These are phyloP conservation scores for Carlito syrichta DNA, from an alignment of 2,113 vertebrate genomes.

Conservation along the genomic window DNA sequence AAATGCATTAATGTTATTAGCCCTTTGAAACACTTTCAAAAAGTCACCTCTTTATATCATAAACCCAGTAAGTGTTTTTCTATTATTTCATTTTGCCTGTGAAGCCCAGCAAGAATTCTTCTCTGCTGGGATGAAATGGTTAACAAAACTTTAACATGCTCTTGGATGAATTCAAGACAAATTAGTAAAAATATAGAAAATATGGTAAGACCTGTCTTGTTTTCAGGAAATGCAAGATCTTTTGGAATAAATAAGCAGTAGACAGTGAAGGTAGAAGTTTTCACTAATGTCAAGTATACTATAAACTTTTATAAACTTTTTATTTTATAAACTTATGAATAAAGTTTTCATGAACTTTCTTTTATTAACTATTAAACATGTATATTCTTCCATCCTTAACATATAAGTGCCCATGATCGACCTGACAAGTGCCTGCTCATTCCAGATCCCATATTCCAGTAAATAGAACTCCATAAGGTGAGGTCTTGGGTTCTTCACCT, in stretches of 20 bases:
- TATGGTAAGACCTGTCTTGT: background rate
- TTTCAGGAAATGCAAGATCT: background rate
- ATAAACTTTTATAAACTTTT: background rate
- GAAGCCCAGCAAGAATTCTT: background rate
- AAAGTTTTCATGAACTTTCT: background rate
- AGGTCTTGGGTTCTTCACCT: background rate
- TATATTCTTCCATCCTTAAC: background rate
- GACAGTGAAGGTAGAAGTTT: background rate
- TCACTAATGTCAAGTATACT: background rate
- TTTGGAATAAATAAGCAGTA: background rate
- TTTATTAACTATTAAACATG: background rate
- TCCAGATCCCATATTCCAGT: background rate
- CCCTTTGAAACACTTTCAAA: background rate
- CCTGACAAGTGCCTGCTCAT: accelerated
- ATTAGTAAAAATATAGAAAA: background rate
- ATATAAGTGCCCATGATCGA: background rate
- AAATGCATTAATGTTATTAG: background rate
- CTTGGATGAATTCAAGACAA: background rate
- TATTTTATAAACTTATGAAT: no score
- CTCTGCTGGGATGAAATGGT: background rate
- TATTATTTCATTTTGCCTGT: background rate
- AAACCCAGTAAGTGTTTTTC: background rate
- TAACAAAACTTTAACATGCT: background rate
- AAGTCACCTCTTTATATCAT: background rate
- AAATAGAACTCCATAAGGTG: background rate